Evolutionary conservation across 2,113 vertebrate genomes (phyloP).

Genomic region (Himantopus leucocephalus): DNA sequence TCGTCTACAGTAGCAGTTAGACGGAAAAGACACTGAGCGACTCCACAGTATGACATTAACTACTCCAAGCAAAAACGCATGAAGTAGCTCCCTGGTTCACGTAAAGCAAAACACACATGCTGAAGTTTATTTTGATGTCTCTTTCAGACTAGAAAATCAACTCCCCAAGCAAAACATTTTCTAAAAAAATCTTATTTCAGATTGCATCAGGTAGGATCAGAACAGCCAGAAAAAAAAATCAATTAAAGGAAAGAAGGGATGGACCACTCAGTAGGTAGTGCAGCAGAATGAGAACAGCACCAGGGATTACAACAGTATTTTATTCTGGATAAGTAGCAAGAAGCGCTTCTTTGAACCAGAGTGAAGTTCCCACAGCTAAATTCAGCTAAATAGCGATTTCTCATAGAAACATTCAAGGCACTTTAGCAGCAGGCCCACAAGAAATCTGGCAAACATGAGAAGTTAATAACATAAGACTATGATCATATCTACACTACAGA

Average conservation of each 20-base stretch:
- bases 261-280: not conserved
- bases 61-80: not conserved
- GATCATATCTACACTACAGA: not conserved
- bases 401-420: not conserved
- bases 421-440: not conserved
- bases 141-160: not conserved
- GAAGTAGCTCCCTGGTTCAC: not conserved
- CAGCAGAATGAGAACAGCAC: not conserved
- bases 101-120: not conserved
- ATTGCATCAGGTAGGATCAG: not conserved
- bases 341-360: not conserved
- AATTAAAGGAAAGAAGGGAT: not conserved
- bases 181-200: not conserved
- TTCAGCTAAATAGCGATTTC: not conserved
- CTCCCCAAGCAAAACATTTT: not conserved
- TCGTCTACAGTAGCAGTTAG: not conserved
- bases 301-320: not conserved
- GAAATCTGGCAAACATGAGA: not conserved
- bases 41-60: not conserved
- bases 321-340: not conserved
- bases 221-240: not conserved
- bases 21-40: fast-evolving
- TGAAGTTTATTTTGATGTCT: not conserved
- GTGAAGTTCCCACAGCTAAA: not conserved
- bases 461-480: not conserved